Conservation (phyloP, 2,113 vertebrate species). For the Hassar affinis region DNA sequence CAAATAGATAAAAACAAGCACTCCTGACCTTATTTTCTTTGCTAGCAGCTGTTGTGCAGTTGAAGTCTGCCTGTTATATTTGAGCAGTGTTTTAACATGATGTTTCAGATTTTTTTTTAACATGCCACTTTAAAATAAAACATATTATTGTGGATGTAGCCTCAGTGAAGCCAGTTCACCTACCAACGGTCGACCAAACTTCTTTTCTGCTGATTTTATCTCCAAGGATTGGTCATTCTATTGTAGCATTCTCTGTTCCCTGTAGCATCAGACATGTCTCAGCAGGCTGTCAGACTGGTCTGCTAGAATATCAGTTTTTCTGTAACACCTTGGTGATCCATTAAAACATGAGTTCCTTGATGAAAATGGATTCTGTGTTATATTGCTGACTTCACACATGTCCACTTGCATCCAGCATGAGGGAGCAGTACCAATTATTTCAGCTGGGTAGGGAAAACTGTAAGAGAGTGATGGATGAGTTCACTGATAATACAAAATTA, state of each 20-base stretch:
- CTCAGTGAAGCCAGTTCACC: not conserved
- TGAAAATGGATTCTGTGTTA: constrained; percentile 1
- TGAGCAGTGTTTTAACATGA: no score
- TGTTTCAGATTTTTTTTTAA: no score
- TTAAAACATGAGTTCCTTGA: not conserved
- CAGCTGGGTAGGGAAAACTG: constrained; percentile 1
- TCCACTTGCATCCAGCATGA: not conserved
- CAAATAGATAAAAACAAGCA: no score
- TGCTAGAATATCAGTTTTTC: not conserved
- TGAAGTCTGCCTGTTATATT: no score
- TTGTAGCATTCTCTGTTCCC: not conserved
- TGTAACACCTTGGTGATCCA: constrained; percentile 1
- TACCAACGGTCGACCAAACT: not conserved
- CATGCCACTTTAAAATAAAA: no score
- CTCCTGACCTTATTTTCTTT: no score
- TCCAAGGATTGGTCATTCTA: not conserved
- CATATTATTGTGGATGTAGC: no score
- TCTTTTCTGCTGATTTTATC: not conserved
- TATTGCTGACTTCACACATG: constrained; percentile 12
- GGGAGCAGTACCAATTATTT: constrained; percentile 2
- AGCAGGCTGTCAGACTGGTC: no score
- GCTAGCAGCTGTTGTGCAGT: no score
- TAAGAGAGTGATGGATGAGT: not conserved
- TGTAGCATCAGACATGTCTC: not conserved
- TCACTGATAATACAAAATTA: not conserved